phyloP scores from a whole-genome alignment of 2,888 invertebrate genomes.

The Allolobophora icterica region DNA sequence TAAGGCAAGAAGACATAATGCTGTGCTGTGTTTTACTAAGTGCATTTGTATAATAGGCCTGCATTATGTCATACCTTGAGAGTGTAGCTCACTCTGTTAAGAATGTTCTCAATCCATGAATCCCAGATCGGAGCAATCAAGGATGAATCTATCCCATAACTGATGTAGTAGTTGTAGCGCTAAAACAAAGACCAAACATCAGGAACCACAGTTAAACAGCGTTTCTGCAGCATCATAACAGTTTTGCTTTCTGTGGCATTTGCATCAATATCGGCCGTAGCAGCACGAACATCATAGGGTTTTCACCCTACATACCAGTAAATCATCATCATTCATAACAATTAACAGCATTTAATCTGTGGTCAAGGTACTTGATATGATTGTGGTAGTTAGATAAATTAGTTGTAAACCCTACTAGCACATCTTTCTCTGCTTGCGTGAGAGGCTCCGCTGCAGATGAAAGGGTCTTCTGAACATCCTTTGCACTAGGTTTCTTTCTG shows the following conservation, averaged over 20 bases:
- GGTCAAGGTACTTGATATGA: background rate
- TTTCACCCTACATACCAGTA: background rate
- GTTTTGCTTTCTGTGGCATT: background rate
- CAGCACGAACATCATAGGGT: background rate
- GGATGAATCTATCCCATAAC: constrained; percentile 86
- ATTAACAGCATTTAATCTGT: too few species aligned
- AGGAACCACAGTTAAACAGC: background rate
- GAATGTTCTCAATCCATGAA: constrained; percentile 72
- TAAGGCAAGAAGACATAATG: too few species aligned
- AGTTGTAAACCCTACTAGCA: constrained; percentile 57
- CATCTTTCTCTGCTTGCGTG: constrained; percentile 63
- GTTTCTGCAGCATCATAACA: background rate
- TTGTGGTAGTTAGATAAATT: background rate
- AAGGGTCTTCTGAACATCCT: background rate
- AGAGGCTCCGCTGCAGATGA: constrained; percentile 54
- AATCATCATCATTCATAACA: background rate
- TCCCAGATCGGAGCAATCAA: constrained; percentile 84
- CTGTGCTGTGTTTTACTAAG: background rate
- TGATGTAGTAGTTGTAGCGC: constrained; percentile 87
- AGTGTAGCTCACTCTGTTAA: constrained; percentile 62
- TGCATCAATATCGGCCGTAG: background rate
- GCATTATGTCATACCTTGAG: constrained; percentile 55
- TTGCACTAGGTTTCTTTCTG: background rate
- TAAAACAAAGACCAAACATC: constrained; percentile 48
- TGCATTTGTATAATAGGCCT: background rate